These are phyloP conservation scores for Globia sparganii DNA, from an alignment of 2,888 invertebrate genomes.

Conservation along the genomic window DNA sequence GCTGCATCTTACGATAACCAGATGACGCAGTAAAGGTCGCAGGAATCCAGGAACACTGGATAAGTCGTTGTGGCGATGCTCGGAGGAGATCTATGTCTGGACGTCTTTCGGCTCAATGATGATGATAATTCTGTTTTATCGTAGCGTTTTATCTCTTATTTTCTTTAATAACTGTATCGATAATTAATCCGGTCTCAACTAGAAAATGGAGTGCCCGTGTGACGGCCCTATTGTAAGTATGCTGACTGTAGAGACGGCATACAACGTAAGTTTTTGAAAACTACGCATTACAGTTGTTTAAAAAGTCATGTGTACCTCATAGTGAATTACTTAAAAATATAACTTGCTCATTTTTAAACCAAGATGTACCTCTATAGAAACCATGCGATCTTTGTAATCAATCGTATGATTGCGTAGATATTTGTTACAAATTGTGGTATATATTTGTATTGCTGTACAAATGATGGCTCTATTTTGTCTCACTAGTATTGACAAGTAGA, in stretches of 20 bases:
- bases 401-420: not conserved
- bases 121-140: not conserved
- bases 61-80: not conserved
- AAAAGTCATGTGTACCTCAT: not conserved
- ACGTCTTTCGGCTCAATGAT: not conserved
- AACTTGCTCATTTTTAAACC: not conserved
- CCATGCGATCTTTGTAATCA: not conserved
- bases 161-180: not conserved
- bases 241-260: conserved; percentile 20
- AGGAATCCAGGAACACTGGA: not conserved
- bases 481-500: not conserved
- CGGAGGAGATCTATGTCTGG: not conserved
- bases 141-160: not conserved
- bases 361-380: not conserved
- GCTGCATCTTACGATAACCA: not conserved
- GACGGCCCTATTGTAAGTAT: conserved; percentile 36
- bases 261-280: conserved; percentile 33
- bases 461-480: too few species aligned
- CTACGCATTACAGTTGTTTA: conserved; percentile 13
- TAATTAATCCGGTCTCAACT: conserved; percentile 18
- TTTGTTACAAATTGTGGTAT: not conserved
- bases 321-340: conserved; percentile 9
- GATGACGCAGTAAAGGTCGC: not conserved
- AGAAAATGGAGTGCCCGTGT: conserved; percentile 29
- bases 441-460: not conserved